These are phyloP conservation scores for Hydropsyche betteni DNA, from an alignment of 2,888 invertebrate genomes.

Conservation along the genomic window DNA sequence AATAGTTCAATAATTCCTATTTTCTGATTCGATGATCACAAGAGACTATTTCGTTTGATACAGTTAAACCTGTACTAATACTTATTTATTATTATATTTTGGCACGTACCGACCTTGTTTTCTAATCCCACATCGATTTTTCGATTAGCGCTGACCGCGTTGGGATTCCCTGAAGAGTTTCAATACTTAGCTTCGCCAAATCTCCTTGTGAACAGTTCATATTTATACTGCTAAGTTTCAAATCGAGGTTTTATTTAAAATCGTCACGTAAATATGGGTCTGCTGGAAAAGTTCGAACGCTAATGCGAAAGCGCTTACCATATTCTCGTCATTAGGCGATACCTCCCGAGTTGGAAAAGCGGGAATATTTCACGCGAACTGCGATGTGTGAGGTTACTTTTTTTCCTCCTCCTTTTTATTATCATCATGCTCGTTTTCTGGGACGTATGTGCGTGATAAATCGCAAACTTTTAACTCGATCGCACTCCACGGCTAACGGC, in stretches of 20 bases:
- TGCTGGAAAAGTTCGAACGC: slow-evolving; percentile 13
- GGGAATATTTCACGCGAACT: too few relatives aligned
- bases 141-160: too few relatives aligned
- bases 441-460: neutral
- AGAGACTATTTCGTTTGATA: too few relatives aligned
- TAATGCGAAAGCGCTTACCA: slow-evolving; percentile 26
- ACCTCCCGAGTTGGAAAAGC: neutral
- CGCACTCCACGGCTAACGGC: neutral
- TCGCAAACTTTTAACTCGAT: neutral
- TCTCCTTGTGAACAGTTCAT: too few relatives aligned
- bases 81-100: too few relatives aligned
- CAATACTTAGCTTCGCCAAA: too few relatives aligned
- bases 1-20: too few relatives aligned
- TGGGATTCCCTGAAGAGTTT: too few relatives aligned
- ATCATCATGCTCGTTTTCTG: neutral
- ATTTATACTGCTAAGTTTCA: neutral
- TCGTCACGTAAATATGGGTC: slow-evolving; percentile 22
- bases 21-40: too few relatives aligned
- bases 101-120: neutral
- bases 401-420: neutral
- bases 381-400: neutral
- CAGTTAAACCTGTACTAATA: too few relatives aligned
- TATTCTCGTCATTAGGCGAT: slow-evolving; percentile 21
- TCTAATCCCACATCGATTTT: neutral
- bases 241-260: slow-evolving; percentile 28